A percentile compares a stretch with the other conserved stretches of the same genome.
Conservation (phyloP, 2,888 invertebrate genomes). For the Arrhopalites spinosus region DNA sequence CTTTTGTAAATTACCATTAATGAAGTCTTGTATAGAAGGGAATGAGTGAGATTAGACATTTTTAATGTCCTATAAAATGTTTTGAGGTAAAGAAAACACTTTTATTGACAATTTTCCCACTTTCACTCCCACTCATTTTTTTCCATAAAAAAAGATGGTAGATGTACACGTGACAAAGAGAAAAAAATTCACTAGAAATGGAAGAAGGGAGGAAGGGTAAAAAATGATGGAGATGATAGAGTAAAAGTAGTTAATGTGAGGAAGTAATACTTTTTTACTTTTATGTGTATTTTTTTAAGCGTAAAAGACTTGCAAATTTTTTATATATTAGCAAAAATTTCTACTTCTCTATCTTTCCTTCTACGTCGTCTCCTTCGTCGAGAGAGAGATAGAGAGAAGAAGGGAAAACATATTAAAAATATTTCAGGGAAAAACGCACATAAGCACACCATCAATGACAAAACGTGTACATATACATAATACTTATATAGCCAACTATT, state of each 20-base stretch:
- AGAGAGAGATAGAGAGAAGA: not conserved
- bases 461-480: not conserved
- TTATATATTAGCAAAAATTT: not conserved
- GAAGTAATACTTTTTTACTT: not conserved
- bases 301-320: not conserved
- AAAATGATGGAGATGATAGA: not conserved
- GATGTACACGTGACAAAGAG: too few relatives aligned
- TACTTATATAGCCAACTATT: not conserved
- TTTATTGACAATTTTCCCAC: not conserved
- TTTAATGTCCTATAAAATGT: too few relatives aligned
- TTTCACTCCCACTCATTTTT: too few relatives aligned
- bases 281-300: not conserved
- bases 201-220: not conserved
- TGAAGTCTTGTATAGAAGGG: too few relatives aligned
- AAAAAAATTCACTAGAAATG: not conserved
- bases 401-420: not conserved
- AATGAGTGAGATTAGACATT: too few relatives aligned
- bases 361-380: too few relatives aligned
- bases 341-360: too few relatives aligned
- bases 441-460: not conserved
- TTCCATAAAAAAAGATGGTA: too few relatives aligned
- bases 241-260: not conserved
- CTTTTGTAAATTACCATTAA: too few relatives aligned
- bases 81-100: too few relatives aligned
- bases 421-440: too few relatives aligned